A percentile compares a stretch with the other conserved stretches of the same genome.
Conservation (phyloP, 2,113 vertebrate genomes). For the Hippocampus zosterae region DNA sequence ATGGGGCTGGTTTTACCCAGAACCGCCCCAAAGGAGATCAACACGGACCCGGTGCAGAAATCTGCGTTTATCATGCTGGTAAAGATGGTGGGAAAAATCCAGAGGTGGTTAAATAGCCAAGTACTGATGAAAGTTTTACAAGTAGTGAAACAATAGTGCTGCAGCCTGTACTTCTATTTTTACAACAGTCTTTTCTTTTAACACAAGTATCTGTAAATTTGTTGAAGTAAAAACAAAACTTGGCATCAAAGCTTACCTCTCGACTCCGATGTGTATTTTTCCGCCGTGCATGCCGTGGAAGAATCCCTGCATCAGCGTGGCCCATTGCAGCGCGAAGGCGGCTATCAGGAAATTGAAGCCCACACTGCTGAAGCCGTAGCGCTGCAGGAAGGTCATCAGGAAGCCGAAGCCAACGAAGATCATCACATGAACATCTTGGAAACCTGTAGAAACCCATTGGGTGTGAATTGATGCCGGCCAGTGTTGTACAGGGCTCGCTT, state of each 20-base stretch:
- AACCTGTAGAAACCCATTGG: conserved; percentile 65
- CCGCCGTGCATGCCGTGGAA: conserved; percentile 70
- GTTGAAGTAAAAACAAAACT: too few species aligned
- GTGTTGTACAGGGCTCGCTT: background rate
- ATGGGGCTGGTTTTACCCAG: conserved; percentile 82
- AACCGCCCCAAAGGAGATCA: conserved; percentile 84
- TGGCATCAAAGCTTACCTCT: conserved; percentile 69
- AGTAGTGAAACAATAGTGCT: too few species aligned
- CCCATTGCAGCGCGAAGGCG: conserved; percentile 85
- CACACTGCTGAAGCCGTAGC: conserved; percentile 77
- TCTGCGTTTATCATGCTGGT: conserved; percentile 88
- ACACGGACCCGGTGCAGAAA: conserved; percentile 80
- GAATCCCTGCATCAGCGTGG: conserved; percentile 83
- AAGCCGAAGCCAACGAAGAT: conserved; percentile 89
- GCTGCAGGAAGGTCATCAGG: conserved; percentile 85
- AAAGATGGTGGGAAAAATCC: background rate
- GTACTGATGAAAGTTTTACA: too few species aligned
- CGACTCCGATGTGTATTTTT: conserved; percentile 79
- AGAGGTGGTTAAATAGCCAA: background rate
- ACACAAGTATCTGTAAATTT: too few species aligned
- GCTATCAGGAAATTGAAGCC: conserved; percentile 83
- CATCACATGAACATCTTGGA: conserved; percentile 83
- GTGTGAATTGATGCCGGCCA: background rate
- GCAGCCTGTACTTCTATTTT: too few species aligned
- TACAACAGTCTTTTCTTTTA: too few species aligned